Percentiles rank a stretch among this genome's conserved stretches.
Evolutionary conservation across 2,888 invertebrate genomes (phyloP).

Genomic region (Rhogogaster chlorosoma): DNA sequence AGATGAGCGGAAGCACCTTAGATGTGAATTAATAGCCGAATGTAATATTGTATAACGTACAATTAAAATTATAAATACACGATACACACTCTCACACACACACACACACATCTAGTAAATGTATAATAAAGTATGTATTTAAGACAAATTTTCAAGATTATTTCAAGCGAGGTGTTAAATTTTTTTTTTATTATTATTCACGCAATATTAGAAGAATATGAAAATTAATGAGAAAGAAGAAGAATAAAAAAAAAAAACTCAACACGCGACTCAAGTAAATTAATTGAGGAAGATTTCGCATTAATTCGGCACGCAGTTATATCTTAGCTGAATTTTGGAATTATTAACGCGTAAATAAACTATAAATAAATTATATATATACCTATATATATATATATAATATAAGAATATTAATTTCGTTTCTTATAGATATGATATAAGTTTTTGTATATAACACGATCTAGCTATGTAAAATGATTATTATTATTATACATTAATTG

Average conservation of each 20-base stretch:
- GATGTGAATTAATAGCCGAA: slow-evolving; percentile 12
- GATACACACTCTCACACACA: background rate
- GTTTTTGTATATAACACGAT: slow-evolving; percentile 59
- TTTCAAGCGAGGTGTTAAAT: too few relatives aligned
- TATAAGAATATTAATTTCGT: slow-evolving; percentile 22
- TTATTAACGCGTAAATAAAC: slow-evolving; percentile 19
- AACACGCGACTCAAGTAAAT: background rate
- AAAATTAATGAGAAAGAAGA: background rate
- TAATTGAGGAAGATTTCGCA: background rate
- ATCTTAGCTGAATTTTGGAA: slow-evolving; percentile 13
- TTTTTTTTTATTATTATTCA: background rate
- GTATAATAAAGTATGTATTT: background rate
- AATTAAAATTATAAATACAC: slow-evolving; percentile 13
- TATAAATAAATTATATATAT: slow-evolving; percentile 24
- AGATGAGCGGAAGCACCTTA: slow-evolving; percentile 2
- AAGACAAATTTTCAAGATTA: background rate
- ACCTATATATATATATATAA: background rate
- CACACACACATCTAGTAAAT: background rate
- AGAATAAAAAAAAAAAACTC: background rate
- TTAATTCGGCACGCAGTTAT: slow-evolving; percentile 3
- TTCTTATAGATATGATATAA: slow-evolving; percentile 16
- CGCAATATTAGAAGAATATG: slow-evolving; percentile 3
- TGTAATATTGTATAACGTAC: slow-evolving; percentile 10
- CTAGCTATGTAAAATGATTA: slow-evolving; percentile 62
- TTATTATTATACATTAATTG: slow-evolving; percentile 56